Percentiles rank a stretch among this genome's conserved stretches.
phyloP scores from a whole-genome alignment of 2,888 invertebrate genomes.

The Drosophila phalerata region DNA sequence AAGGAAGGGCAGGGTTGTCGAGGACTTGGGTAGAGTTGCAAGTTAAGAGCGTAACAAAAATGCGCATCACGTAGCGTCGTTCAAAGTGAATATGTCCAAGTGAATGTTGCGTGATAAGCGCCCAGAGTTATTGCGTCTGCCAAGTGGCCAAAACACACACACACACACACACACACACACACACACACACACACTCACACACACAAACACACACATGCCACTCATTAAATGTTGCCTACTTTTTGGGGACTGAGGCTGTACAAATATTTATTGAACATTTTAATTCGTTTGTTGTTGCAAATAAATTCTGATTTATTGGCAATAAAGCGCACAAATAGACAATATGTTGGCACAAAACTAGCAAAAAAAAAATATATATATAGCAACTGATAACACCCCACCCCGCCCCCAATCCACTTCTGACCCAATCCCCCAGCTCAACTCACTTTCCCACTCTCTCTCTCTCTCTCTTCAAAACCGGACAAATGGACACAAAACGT shows the following conservation, averaged over 20 bases:
- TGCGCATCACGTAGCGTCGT: slow-evolving; percentile 84
- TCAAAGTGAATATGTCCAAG: slow-evolving; percentile 83
- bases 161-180: slow-evolving; percentile 16
- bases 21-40: slow-evolving; percentile 20
- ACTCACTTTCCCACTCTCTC: too few species aligned
- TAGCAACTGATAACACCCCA: slow-evolving; percentile 42
- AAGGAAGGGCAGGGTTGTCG: not conserved
- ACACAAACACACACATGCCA: slow-evolving; percentile 23
- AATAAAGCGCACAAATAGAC: slow-evolving; percentile 83
- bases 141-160: slow-evolving; percentile 49
- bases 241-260: slow-evolving; percentile 53
- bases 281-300: slow-evolving; percentile 85
- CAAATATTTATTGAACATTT: slow-evolving; percentile 86
- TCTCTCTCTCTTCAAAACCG: slow-evolving; percentile 26
- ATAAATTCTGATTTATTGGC: slow-evolving; percentile 86
- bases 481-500: slow-evolving; percentile 54
- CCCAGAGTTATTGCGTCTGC: slow-evolving; percentile 70
- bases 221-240: slow-evolving; percentile 68
- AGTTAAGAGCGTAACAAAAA: slow-evolving; percentile 83
- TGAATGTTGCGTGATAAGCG: slow-evolving; percentile 67
- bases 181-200: not conserved
- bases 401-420: not conserved
- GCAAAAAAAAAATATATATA: slow-evolving; percentile 28
- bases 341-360: slow-evolving; percentile 69
- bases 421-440: not conserved